phyloP scores from a whole-genome alignment of 2,797 vertebrate species.

The Scleropages formosus region DNA sequence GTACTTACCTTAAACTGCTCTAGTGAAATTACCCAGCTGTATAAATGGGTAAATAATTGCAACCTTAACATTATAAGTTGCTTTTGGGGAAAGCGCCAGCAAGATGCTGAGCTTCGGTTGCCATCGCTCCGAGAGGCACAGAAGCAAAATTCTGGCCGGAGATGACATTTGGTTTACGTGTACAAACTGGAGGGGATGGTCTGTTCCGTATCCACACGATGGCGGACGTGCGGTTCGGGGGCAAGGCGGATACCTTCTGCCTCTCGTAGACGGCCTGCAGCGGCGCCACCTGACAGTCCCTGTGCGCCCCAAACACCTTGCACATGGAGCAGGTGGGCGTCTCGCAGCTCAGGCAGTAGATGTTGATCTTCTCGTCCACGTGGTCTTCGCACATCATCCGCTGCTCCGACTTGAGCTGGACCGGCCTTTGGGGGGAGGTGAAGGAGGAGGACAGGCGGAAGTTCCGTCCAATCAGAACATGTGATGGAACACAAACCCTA shows the following conservation, averaged over 20 bases:
- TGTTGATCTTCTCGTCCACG: constrained; percentile 85
- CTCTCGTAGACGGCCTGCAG: constrained; percentile 75
- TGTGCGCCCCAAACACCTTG: constrained; percentile 87
- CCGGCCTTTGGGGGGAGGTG: constrained; percentile 58
- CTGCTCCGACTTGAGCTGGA: constrained; percentile 76
- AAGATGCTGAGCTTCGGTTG: no score
- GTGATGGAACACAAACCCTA: no score
- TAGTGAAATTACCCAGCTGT: no score
- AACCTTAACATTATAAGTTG: no score
- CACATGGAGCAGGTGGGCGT: constrained; percentile 90
- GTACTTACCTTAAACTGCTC: no score
- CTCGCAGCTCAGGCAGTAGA: constrained; percentile 87
- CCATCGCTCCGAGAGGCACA: neutral
- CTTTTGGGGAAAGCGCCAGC: no score
- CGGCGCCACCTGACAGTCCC: constrained; percentile 84
- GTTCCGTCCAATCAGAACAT: no score
- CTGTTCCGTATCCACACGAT: neutral
- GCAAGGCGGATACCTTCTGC: constrained; percentile 71
- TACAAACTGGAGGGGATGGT: constrained; percentile 13
- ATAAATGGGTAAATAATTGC: no score
- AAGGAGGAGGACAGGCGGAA: neutral
- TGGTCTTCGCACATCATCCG: constrained; percentile 85
- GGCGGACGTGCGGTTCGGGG: neutral
- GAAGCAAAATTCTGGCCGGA: neutral
- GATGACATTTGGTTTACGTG: neutral